Evolutionary conservation across 2,113 vertebrate species (phyloP).

Genomic region (Oncorhynchus kisutch): DNA sequence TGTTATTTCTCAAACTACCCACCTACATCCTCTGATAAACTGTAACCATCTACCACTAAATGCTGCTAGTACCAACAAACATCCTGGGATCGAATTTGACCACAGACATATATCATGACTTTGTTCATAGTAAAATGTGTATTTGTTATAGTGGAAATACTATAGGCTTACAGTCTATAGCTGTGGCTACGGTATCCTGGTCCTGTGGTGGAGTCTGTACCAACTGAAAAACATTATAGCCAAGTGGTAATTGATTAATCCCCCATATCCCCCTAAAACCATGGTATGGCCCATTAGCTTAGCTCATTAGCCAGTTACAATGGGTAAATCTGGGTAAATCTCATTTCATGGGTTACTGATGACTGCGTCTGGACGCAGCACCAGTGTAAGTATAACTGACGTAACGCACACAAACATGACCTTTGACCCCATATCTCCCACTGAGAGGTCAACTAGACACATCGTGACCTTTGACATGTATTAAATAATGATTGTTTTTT

Average conservation of each 20-base stretch:
- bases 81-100: too few relatives aligned
- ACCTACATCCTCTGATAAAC: too few relatives aligned
- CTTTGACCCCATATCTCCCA: conserved; percentile 17
- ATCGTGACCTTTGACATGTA: too few relatives aligned
- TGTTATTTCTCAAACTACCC: too few relatives aligned
- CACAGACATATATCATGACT: too few relatives aligned
- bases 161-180: too few relatives aligned
- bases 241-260: conserved; percentile 13
- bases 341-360: conserved; percentile 57
- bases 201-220: neutral
- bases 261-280: neutral
- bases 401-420: conserved; percentile 23
- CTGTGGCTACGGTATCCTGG: neutral
- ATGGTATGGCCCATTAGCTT: conserved; percentile 32
- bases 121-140: too few relatives aligned
- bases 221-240: neutral
- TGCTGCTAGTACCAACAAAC: too few relatives aligned
- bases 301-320: conserved; percentile 52
- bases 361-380: conserved; percentile 32
- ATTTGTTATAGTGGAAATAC: too few relatives aligned
- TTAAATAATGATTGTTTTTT: too few relatives aligned
- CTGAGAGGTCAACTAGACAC: too few relatives aligned
- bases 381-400: conserved; percentile 36
- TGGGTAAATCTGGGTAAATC: conserved; percentile 47
- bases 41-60: too few relatives aligned